A percentile compares a stretch with the other conserved stretches of the same genome.
Evolutionary conservation across 2,797 vertebrate species (phyloP).

Genomic region (Melanotaenia pygmaea): DNA sequence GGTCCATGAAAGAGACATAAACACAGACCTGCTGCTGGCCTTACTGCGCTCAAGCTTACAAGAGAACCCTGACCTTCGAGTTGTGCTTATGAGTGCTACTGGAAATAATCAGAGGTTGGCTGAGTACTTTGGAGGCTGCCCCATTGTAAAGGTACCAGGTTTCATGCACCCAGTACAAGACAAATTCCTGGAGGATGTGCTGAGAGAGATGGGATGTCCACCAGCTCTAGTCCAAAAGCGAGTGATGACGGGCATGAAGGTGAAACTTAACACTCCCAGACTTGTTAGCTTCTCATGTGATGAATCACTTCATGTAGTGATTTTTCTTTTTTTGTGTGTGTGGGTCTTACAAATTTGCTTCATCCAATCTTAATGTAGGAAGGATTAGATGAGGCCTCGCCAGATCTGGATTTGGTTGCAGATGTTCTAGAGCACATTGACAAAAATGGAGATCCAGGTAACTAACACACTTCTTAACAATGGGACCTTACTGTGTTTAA

Average conservation of each 20-base stretch:
- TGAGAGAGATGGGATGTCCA: conserved; percentile 84
- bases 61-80: conserved; percentile 86
- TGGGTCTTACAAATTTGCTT: neutral
- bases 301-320: neutral
- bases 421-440: conserved; percentile 92
- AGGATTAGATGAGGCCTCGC: conserved; percentile 77
- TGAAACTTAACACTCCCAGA: conserved; percentile 16
- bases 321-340: neutral
- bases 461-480: neutral
- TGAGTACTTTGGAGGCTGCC: conserved; percentile 90
- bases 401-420: conserved; percentile 88
- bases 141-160: conserved; percentile 90
- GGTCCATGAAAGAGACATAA: conserved; percentile 95
- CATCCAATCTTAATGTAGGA: conserved; percentile 42
- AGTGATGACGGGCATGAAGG: conserved; percentile 6
- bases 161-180: conserved; percentile 96
- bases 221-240: accelerated
- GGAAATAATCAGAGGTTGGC: conserved; percentile 91
- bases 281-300: neutral
- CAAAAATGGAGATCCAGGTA: conserved; percentile 88
- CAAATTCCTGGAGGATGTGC: conserved; percentile 91
- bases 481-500: neutral
- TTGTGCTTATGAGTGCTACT: conserved; percentile 96
- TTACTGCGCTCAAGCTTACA: conserved; percentile 87
- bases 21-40: conserved; percentile 96